Base-by-base conservation (phyloP, 23 tunicate species). In the Phallusia fumigata region DNA sequence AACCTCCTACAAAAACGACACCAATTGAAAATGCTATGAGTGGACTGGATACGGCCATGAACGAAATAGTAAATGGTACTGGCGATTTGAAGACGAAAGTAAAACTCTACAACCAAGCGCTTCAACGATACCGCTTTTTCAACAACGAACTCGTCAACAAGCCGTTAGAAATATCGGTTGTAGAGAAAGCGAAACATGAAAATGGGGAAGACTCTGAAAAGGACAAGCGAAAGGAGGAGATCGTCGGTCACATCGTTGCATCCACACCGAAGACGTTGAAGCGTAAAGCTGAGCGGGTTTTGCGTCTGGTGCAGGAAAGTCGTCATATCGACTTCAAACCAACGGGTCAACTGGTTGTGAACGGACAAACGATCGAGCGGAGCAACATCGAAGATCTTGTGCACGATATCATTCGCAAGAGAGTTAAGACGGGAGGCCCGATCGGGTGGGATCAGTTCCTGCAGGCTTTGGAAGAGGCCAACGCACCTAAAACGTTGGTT, bases 61-160 rank as follows among this genome's bases (percentile, higher is more conserved):
- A 58, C 26, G 15, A 58, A 22, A 58, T 58, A 21, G 26, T 58
- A 8, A 3, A 22, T 5, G 69, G 28, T 6, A 1, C 69, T 21
- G 28, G 26, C 3, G 28, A 22, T 11, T 16, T 58, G 69, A 16
- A 58, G 28, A 1, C 26, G 28, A 58, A 58, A 58, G 69, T 58
- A 21, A 58, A 58, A 24, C 28, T 58, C 3, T 58, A 58, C 69
- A 58, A 58, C 69, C 69, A 58, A 58, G 69, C 69, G 69, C 69
- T 58, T 58, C 28, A 58, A 21, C 69, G 69, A 21, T 58, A 6
- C 28, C 69, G 69, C 28, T 58, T 58, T 8, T 58, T 6, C 28
- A 24, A 58, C 69, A 13, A 58, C 5, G 28, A 58, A 22, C 26
- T 21, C 13, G 16, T 58, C 69, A 58, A 24, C 16, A 58, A 8